These are phyloP conservation scores for Musca domestica DNA, from an alignment of 1,140 invertebrate genomes.

Conservation along the genomic window DNA sequence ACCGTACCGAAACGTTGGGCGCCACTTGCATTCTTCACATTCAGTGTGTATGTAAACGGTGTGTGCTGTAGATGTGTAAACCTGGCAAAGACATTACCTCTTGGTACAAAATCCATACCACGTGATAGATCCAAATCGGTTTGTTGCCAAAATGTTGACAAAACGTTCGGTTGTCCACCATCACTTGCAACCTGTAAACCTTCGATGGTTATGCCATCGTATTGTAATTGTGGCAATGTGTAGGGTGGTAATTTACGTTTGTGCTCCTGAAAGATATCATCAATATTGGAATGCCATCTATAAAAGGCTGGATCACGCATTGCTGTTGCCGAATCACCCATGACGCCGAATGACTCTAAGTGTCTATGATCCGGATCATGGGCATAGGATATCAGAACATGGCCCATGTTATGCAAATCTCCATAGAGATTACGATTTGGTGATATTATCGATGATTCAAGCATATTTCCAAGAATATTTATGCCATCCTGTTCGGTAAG, in stretches of 20 bases:
- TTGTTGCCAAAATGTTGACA: slow-evolving; percentile 72
- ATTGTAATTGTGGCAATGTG: slow-evolving; percentile 61
- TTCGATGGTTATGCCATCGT: slow-evolving; percentile 61
- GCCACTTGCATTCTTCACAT: slow-evolving; percentile 63
- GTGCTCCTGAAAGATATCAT: slow-evolving; percentile 75
- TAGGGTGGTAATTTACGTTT: slow-evolving; percentile 70
- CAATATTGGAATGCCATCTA: slow-evolving; percentile 77
- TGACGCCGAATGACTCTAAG: slow-evolving; percentile 66
- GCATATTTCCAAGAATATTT: slow-evolving; percentile 75
- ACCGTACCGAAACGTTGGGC: slow-evolving; percentile 63
- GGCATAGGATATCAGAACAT: slow-evolving; percentile 64
- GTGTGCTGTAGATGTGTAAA: slow-evolving; percentile 75
- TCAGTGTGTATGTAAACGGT: slow-evolving; percentile 66
- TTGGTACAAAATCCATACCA: slow-evolving; percentile 73
- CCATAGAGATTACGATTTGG: slow-evolving; percentile 70
- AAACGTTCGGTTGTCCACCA: slow-evolving; percentile 57
- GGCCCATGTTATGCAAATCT: slow-evolving; percentile 69
- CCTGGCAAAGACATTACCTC: slow-evolving; percentile 66
- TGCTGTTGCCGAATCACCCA: slow-evolving; percentile 69
- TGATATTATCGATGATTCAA: slow-evolving; percentile 71
- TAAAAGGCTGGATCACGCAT: slow-evolving; percentile 86
- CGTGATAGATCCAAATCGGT: slow-evolving; percentile 71
- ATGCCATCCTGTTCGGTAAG: slow-evolving; percentile 71
- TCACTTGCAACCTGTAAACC: slow-evolving; percentile 57
- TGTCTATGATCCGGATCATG: slow-evolving; percentile 74